These are phyloP conservation scores for Synanthedon tipuliformis DNA, from an alignment of 2,888 invertebrate genomes.

Conservation along the genomic window DNA sequence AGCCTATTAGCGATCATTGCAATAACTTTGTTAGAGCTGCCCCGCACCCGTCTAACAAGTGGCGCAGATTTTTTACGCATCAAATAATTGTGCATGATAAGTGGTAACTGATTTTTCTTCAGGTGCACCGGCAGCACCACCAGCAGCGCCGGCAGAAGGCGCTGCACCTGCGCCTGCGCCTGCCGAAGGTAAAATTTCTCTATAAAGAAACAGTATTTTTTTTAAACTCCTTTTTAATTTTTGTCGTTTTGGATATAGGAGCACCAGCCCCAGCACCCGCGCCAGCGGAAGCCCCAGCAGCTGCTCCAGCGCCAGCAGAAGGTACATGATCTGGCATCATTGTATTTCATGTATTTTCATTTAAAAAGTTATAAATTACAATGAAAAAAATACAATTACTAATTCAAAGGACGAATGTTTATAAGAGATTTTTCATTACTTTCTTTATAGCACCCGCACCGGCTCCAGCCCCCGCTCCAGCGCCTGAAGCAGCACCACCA, in stretches of 20 bases:
- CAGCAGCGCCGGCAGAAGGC: constrained; percentile 10
- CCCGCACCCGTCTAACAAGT: too few relatives aligned
- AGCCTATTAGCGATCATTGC: too few relatives aligned
- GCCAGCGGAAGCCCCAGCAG: constrained; percentile 5
- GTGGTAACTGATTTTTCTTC: neutral
- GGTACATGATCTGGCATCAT: neutral
- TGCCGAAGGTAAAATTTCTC: constrained; percentile 6
- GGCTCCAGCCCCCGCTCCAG: constrained; percentile 36
- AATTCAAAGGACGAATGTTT: too few relatives aligned
- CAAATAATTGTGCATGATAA: neutral
- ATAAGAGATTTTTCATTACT: neutral
- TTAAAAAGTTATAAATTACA: too few relatives aligned
- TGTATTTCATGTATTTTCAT: too few relatives aligned
- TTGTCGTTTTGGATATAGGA: neutral
- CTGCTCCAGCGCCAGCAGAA: constrained; percentile 1
- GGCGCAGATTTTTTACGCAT: too few relatives aligned
- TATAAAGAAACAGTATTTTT: too few relatives aligned
- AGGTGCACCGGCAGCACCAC: constrained; percentile 16
- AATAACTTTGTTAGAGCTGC: too few relatives aligned
- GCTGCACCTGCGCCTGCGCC: constrained; percentile 10
- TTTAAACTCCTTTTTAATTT: neutral
- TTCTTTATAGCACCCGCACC: constrained; percentile 25
- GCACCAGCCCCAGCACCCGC: constrained; percentile 5
- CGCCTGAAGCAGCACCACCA: constrained; percentile 36
- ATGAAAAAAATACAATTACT: too few relatives aligned